These are phyloP conservation scores for Vimba vimba DNA, from an alignment of 2,113 vertebrate species.

Conservation along the genomic window DNA sequence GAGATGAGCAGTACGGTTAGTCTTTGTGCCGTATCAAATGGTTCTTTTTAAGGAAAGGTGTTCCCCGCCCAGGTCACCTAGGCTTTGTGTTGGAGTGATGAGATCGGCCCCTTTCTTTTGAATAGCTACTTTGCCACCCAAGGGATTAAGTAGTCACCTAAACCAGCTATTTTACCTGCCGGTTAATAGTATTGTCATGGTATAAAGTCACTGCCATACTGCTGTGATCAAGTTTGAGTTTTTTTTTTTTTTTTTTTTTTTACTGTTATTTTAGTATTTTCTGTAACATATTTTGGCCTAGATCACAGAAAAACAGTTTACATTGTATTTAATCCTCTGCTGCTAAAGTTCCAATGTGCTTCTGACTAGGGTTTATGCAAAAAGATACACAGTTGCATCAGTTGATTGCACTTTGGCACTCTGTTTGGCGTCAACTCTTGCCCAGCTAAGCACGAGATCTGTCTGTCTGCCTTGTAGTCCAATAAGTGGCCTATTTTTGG, in stretches of 20 bases:
- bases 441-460: slow-evolving; percentile 30
- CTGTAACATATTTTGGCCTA: not conserved
- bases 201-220: not conserved
- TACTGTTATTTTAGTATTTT: not conserved
- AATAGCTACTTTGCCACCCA: slow-evolving; percentile 37
- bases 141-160: slow-evolving; percentile 37
- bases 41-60: not conserved
- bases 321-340: not conserved
- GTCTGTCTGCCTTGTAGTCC: slow-evolving; percentile 31
- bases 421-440: slow-evolving; percentile 12
- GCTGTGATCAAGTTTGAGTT: not conserved
- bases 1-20: not conserved
- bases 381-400: slow-evolving; percentile 15
- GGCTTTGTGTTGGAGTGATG: slow-evolving; percentile 35
- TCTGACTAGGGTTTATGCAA: not conserved
- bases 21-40: slow-evolving; percentile 21
- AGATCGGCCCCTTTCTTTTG: slow-evolving; percentile 35
- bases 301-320: not conserved
- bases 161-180: slow-evolving; percentile 41
- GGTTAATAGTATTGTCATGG: slow-evolving; percentile 7
- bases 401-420: slow-evolving; percentile 36
- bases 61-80: slow-evolving; percentile 11
- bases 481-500: slow-evolving; percentile 41
- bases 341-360: not conserved
- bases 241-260: not conserved